Evolutionary conservation across 2,113 vertebrate species (phyloP).

Genomic region (Cheirogaleus medius): DNA sequence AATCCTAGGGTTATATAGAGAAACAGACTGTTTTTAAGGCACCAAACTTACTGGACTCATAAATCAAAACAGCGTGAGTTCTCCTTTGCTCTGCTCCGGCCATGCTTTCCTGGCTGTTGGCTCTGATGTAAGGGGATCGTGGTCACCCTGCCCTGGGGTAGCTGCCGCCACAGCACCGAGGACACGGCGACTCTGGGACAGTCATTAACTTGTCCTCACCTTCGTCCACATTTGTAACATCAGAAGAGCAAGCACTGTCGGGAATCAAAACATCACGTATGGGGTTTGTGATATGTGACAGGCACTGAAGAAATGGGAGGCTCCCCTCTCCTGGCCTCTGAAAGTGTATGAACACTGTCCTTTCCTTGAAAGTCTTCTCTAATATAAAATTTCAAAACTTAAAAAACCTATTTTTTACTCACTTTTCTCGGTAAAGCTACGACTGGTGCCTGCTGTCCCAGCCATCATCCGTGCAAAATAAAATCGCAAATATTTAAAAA

Average conservation of each 20-base stretch:
- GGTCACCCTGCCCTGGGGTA: neutral
- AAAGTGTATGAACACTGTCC: neutral
- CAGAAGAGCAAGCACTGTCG: neutral
- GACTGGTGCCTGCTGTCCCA: neutral
- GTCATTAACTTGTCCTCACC: neutral
- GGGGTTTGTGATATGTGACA: accelerated
- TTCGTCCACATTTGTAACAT: neutral
- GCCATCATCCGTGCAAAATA: neutral
- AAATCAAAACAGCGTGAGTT: neutral
- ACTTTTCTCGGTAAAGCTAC: neutral
- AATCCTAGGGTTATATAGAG: neutral
- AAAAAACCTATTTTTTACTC: neutral
- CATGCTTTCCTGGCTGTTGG: too few relatives aligned
- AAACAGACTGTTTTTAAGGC: neutral
- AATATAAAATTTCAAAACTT: neutral
- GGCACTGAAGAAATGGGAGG: neutral
- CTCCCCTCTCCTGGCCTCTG: neutral
- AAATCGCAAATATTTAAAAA: neutral
- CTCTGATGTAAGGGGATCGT: accelerated
- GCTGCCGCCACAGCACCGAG: neutral
- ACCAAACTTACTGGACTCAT: neutral
- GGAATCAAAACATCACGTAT: neutral
- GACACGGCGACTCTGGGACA: neutral
- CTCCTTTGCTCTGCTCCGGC: neutral
- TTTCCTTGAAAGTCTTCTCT: neutral